phyloP scores from a whole-genome alignment of 2,113 vertebrate genomes.

The Anas platyrhynchos region DNA sequence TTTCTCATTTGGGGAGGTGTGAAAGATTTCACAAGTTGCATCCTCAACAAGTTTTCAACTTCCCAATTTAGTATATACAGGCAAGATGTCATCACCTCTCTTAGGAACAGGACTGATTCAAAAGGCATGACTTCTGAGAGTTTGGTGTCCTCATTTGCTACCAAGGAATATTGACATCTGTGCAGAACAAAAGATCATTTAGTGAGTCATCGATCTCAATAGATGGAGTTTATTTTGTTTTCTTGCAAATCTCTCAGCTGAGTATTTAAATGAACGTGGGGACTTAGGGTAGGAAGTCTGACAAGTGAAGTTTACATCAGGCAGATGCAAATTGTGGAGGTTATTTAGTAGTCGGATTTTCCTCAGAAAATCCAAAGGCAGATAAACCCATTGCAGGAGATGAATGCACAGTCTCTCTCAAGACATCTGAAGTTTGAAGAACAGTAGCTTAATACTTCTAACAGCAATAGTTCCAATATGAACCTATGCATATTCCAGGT shows the following conservation, averaged over 20 bases:
- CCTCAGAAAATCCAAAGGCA: background rate
- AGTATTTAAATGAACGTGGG: background rate
- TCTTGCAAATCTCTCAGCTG: background rate
- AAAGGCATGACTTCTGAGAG: background rate
- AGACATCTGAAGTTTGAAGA: background rate
- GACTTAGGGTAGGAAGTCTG: background rate
- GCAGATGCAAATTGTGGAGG: conserved; percentile 40
- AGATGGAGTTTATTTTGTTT: background rate
- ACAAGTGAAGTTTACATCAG: background rate
- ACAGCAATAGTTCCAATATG: background rate
- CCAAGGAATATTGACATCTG: background rate
- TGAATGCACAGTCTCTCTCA: background rate
- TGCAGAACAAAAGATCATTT: background rate
- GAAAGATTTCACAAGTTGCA: background rate
- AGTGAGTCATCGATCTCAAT: background rate
- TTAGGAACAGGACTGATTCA: background rate
- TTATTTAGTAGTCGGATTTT: conserved; percentile 48
- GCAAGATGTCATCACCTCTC: background rate
- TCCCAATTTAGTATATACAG: background rate
- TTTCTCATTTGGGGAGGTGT: background rate
- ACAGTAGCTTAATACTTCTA: background rate
- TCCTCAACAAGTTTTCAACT: background rate
- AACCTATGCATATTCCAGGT: background rate
- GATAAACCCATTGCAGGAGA: conserved; percentile 3
- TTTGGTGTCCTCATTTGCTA: background rate